These are phyloP conservation scores for Thymallus thymallus DNA, from an alignment of 2,113 vertebrate genomes.

Conservation along the genomic window DNA sequence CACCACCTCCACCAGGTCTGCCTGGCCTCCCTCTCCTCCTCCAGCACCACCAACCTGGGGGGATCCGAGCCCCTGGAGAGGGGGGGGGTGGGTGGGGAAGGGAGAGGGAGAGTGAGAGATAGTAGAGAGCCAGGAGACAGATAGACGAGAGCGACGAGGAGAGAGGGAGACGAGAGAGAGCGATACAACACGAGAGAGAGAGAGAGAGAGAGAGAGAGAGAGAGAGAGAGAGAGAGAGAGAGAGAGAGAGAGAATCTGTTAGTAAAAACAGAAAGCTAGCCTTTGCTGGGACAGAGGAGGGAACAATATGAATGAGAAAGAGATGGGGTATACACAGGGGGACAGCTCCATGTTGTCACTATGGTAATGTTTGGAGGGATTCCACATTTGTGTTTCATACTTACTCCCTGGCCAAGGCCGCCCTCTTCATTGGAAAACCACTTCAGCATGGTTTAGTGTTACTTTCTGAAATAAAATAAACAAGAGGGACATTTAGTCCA, in stretches of 20 bases:
- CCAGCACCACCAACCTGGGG: slow-evolving; percentile 30
- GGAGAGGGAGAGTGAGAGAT: background rate
- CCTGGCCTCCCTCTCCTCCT: slow-evolving; percentile 4
- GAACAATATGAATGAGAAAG: no score
- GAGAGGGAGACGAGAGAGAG: background rate
- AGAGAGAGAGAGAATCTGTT: background rate
- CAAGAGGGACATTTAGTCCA: background rate
- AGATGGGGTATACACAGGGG: no score
- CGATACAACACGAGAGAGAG: background rate
- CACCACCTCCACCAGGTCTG: slow-evolving; percentile 66
- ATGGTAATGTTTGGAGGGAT: no score
- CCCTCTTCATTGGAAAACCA: slow-evolving; percentile 79
- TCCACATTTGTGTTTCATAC: slow-evolving; percentile 42
- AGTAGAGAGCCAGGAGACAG: background rate
- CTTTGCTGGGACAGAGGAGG: no score
- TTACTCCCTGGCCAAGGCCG: slow-evolving; percentile 72
- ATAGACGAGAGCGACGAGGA: background rate
- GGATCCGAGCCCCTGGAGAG: slow-evolving; percentile 65
- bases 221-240: no score
- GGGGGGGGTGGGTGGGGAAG: background rate
- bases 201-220: background rate
- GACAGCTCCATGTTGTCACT: no score
- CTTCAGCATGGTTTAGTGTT: slow-evolving; percentile 78
- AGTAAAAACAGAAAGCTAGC: no score
- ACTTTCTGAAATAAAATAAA: slow-evolving; percentile 34